A percentile compares a stretch with the other conserved stretches of the same genome.
phyloP scores from a whole-genome alignment of 2,113 vertebrate genomes.

The Actinemys pallida region DNA sequence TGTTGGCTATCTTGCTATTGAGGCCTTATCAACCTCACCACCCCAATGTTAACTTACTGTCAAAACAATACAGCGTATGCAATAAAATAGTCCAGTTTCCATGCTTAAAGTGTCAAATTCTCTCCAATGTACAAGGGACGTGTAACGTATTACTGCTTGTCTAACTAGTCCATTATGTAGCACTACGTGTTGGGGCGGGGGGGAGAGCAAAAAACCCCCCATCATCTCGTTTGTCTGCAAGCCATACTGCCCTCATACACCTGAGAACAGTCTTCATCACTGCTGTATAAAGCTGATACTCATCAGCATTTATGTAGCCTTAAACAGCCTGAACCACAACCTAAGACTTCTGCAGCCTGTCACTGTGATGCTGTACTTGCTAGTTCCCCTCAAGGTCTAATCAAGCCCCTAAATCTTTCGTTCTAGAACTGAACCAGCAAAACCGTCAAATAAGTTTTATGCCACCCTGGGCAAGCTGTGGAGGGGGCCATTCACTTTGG shows the following conservation, averaged over 20 bases:
- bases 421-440: background rate
- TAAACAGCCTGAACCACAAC: background rate
- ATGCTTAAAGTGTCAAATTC: background rate
- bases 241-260: background rate
- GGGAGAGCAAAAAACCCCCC: background rate
- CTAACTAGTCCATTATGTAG: background rate
- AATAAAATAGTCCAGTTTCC: background rate
- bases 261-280: background rate
- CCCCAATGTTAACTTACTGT: background rate
- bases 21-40: background rate
- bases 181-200: too few relatives aligned
- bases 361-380: background rate
- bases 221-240: background rate
- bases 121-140: too few relatives aligned
- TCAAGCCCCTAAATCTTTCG: background rate
- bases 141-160: too few relatives aligned
- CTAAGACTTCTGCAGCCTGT: fast-evolving
- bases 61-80: background rate
- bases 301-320: background rate
- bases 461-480: background rate
- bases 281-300: background rate
- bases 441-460: background rate
- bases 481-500: background rate
- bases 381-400: fast-evolving
- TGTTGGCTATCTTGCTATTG: background rate